Percentiles rank a stretch among this genome's conserved stretches.
Conservation (phyloP, 2,797 vertebrate species). For the Falco peregrinus region DNA sequence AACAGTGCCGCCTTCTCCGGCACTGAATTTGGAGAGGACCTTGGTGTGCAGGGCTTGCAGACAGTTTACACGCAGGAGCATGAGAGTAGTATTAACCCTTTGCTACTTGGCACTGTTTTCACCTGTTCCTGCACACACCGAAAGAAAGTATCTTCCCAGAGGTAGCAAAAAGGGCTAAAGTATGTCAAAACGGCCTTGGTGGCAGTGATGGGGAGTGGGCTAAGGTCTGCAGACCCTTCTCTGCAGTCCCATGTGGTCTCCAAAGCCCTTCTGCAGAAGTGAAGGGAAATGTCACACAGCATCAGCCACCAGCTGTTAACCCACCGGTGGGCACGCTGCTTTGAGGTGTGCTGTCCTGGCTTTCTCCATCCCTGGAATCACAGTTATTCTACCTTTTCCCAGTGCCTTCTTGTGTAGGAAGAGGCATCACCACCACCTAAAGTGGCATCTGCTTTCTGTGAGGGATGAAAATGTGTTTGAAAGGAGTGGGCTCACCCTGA, state of each 20-base stretch:
- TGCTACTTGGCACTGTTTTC: neutral
- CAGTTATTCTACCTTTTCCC: accelerated
- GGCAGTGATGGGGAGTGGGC: neutral
- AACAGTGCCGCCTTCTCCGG: neutral
- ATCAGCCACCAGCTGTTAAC: neutral
- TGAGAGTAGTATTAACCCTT: neutral
- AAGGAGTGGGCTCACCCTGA: neutral
- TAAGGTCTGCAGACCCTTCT: neutral
- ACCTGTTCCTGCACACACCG: neutral
- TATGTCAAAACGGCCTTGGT: neutral
- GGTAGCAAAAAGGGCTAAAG: neutral
- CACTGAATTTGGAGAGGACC: neutral
- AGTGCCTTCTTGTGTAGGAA: neutral
- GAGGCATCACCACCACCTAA: neutral
- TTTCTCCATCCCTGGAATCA: neutral
- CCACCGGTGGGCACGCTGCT: neutral
- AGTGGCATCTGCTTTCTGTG: accelerated
- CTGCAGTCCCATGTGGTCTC: neutral
- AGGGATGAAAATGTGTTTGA: neutral
- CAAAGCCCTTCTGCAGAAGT: neutral
- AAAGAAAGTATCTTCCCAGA: neutral
- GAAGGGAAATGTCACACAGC: neutral
- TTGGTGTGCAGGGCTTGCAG: neutral
- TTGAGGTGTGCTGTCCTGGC: neutral
- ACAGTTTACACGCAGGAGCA: neutral